Base-by-base conservation (phyloP, 2,888 invertebrate species). In the Schrankia costaestrigalis region DNA sequence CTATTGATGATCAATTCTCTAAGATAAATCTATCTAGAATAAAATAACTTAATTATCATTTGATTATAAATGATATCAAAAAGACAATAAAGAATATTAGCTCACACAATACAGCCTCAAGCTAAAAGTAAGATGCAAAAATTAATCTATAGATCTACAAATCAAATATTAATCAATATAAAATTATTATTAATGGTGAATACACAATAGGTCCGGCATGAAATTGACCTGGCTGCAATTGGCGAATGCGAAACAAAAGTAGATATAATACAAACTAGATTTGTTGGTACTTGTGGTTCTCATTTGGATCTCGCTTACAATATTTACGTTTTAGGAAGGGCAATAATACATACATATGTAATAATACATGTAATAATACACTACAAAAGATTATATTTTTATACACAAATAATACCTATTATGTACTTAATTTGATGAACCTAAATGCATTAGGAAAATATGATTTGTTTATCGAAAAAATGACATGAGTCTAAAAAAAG, bases 191-290 rank as follows among this genome's bases (percentile, higher is more conserved):
- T 15, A 37, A 31, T 37, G 11, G 30, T 25, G 10, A 33, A 22
- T 30, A 32, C 22, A 35, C 32, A 37, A 41, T 35, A 34, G 13
- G 22, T 30, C 11, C 27, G 22, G 13, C 31, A 26, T 26, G 41
- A 36, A 45, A 44, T 41, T 44, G 31, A 11, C 14, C 3, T 35
- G 11, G 4, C 15, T 11, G 28, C 31, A 34, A 39, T 40, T 42
- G 25, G 41, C 34, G 18, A 32, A 36, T 32, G 23, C 11, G 23
- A 22, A 37, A 46, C 35, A 26, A 34, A 31, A 22, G 26, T 14
- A 17, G 2, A 1, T 11, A 19, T 14, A 8, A 26, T 26, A 17
- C 6, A 11, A 9, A 5, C 29, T n/a, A n/a, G n/a, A 47, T 24
- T 29, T 15, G 2, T 10, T 29, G 1, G 3, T 41, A 53, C 37